Evolutionary conservation across 1,140 invertebrate species (phyloP).

Genomic region (Heterodera carotae): DNA sequence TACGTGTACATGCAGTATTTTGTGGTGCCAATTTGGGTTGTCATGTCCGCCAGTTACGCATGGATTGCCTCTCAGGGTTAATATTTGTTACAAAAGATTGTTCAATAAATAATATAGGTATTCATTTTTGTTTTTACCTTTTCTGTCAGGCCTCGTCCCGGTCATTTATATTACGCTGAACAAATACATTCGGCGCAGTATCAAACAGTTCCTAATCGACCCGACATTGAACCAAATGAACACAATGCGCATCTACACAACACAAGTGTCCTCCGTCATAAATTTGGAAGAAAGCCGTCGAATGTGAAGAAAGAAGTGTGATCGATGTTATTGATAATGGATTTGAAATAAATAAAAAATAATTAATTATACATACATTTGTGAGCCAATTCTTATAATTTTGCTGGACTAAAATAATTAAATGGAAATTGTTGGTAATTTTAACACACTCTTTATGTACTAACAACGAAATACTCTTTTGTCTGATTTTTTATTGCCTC

Average conservation of each 20-base stretch:
- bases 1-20: conserved; percentile 33
- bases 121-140: not conserved
- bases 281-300: not conserved
- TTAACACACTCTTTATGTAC: no score
- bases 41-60: conserved; percentile 22
- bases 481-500: no score
- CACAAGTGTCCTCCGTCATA: not conserved
- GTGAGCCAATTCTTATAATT: no score
- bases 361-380: no score
- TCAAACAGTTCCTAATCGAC: conserved; percentile 20
- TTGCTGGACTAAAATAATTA: no score
- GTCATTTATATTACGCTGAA: conserved; percentile 23
- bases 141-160: conserved; percentile 10
- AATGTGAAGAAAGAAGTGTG: no score
- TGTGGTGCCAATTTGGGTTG: conserved; percentile 19
- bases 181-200: conserved; percentile 23
- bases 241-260: not conserved
- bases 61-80: conserved; percentile 26
- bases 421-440: no score
- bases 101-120: not conserved
- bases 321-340: no score
- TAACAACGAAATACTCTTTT: no score
- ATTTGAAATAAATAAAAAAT: no score
- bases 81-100: not conserved
- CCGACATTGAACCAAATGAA: not conserved